Conservation (phyloP, 2,888 invertebrate genomes). For the Melieria omissa region DNA sequence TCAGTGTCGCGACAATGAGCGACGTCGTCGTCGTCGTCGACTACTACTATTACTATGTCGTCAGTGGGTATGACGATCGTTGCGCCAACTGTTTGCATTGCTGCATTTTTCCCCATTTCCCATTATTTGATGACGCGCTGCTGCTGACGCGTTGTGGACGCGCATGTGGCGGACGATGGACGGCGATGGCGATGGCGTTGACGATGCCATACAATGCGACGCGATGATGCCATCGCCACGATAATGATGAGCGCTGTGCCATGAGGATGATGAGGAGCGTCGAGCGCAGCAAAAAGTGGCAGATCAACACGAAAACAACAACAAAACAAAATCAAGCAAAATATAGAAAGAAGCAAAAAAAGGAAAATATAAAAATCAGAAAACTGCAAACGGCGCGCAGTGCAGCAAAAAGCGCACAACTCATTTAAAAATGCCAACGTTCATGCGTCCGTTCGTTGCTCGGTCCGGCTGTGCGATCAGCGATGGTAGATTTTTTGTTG, state of each 20-base stretch:
- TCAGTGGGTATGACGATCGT: neutral
- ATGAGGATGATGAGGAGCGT: neutral
- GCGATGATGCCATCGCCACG: constrained; percentile 6
- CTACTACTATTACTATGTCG: too few species aligned
- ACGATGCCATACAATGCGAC: neutral
- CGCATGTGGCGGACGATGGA: neutral
- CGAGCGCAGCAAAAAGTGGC: constrained; percentile 33
- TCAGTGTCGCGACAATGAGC: constrained; percentile 9
- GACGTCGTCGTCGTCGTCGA: neutral
- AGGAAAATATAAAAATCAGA: constrained; percentile 15
- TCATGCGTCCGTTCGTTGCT: constrained; percentile 12
- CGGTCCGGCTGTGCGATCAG: constrained; percentile 1
- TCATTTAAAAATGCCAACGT: constrained; percentile 41
- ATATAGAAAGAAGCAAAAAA: constrained; percentile 9
- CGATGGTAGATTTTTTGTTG: constrained; percentile 37
- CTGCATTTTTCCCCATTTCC: constrained; percentile 20
- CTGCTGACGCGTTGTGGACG: constrained; percentile 1
- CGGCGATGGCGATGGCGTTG: neutral
- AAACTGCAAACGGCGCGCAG: constrained; percentile 8
- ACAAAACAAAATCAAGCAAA: constrained; percentile 16
- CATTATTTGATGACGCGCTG: constrained; percentile 21
- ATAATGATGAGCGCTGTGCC: neutral
- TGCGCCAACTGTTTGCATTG: constrained; percentile 16
- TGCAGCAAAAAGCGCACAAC: constrained; percentile 26
- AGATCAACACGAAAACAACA: constrained; percentile 25